Conservation (phyloP, 2,113 vertebrate genomes). For the Muntiacus muntjak region DNA sequence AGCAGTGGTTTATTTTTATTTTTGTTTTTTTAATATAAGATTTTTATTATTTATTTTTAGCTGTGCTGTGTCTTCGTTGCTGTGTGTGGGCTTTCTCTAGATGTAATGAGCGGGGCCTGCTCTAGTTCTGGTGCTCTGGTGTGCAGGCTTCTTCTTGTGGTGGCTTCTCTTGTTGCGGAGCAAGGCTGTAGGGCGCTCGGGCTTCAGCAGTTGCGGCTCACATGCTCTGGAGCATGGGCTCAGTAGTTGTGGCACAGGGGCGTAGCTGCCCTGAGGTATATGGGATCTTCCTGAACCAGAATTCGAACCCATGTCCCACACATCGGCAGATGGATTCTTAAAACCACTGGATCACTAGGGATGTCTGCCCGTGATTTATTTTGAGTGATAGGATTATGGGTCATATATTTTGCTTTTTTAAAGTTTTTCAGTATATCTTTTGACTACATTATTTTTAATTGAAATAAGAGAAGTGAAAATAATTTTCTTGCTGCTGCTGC, state of each 20-base stretch:
- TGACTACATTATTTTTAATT: constrained; percentile 21
- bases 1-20: neutral
- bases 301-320: neutral
- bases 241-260: neutral
- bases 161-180: neutral
- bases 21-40: neutral
- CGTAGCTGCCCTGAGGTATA: neutral
- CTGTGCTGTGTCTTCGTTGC: neutral
- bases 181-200: neutral
- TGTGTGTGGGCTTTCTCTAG: neutral
- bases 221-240: neutral
- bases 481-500: neutral
- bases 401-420: neutral
- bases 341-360: neutral
- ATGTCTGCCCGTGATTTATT: neutral
- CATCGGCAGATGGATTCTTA: neutral
- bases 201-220: neutral
- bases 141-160: neutral
- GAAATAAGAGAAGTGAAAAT: neutral
- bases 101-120: neutral
- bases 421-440: neutral
- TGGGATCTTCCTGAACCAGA: neutral
- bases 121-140: neutral
- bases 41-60: neutral
- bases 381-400: neutral